phyloP scores from a whole-genome alignment of 1,140 invertebrate species.

The Notospermus geniculatus region DNA sequence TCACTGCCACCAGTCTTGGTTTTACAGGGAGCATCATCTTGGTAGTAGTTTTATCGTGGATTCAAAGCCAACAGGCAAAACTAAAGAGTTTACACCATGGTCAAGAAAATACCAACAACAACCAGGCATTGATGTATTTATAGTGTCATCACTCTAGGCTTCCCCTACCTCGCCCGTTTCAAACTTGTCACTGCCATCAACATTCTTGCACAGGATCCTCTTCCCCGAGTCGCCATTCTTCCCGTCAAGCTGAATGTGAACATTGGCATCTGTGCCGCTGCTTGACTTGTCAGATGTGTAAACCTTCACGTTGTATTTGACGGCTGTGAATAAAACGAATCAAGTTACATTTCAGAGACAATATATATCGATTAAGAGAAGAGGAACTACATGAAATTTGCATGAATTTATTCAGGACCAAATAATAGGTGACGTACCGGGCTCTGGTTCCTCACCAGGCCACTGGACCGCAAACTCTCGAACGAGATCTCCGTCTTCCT shows the following conservation, averaged over 20 bases:
- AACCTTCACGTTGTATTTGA: slow-evolving; percentile 37
- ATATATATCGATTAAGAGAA: not conserved
- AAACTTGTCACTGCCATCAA: slow-evolving; percentile 35
- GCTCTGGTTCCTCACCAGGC: slow-evolving; percentile 5
- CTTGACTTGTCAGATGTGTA: slow-evolving; percentile 31
- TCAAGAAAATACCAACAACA: not conserved
- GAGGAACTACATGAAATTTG: not conserved
- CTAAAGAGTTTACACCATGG: not conserved
- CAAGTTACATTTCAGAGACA: not conserved
- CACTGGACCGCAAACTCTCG: slow-evolving; percentile 37
- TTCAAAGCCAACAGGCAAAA: not conserved
- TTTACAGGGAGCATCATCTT: not conserved
- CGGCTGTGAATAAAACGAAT: slow-evolving; percentile 22
- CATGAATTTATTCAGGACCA: not conserved
- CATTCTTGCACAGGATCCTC: slow-evolving; percentile 31
- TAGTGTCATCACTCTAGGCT: not conserved
- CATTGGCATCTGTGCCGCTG: slow-evolving; percentile 40
- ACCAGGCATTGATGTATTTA: no score
- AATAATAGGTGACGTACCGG: not conserved
- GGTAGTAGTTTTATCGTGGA: not conserved
- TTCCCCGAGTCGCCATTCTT: slow-evolving; percentile 39
- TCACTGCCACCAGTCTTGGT: not conserved
- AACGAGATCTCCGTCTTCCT: slow-evolving; percentile 35
- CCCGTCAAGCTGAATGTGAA: slow-evolving; percentile 39
- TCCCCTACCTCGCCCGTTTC: slow-evolving; percentile 34